Evolutionary conservation across 2,113 vertebrate genomes (phyloP).

Genomic region (Sardina pilchardus): DNA sequence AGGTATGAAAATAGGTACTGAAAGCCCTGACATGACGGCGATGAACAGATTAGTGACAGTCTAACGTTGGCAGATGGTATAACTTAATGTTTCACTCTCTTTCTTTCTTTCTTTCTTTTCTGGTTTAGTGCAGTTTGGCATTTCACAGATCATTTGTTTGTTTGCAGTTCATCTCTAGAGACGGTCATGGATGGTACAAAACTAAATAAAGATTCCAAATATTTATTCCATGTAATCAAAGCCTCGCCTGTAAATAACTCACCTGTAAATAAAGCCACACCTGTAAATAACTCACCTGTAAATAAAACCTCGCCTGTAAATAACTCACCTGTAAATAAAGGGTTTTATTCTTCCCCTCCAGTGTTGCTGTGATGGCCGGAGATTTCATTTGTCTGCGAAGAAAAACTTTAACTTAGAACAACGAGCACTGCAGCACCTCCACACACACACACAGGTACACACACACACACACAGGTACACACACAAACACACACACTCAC

Average conservation of each 20-base stretch:
- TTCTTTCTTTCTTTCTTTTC: not conserved
- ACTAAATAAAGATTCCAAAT: too few relatives aligned
- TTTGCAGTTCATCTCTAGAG: not conserved
- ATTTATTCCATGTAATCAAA: too few relatives aligned
- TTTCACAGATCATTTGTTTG: not conserved
- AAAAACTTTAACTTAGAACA: not conserved
- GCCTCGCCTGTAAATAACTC: too few relatives aligned
- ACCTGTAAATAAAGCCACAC: too few relatives aligned
- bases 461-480: too few relatives aligned
- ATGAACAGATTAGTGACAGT: not conserved
- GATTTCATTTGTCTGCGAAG: slow-evolving; percentile 93
- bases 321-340: slow-evolving; percentile 90
- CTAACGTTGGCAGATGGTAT: not conserved
- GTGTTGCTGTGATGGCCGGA: slow-evolving; percentile 93
- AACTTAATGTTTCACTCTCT: not conserved
- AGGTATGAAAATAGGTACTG: not conserved
- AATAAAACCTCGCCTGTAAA: slow-evolving; percentile 79
- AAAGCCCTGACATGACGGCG: not conserved
- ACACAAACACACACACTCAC: too few relatives aligned
- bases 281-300: too few relatives aligned
- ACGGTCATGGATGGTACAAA: not conserved
- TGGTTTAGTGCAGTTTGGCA: not conserved
- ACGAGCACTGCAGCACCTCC: too few relatives aligned
- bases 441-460: too few relatives aligned
- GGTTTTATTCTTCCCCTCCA: slow-evolving; percentile 95